These are phyloP conservation scores for Cololabis saira DNA, from an alignment of 2,113 vertebrate genomes.

Conservation along the genomic window DNA sequence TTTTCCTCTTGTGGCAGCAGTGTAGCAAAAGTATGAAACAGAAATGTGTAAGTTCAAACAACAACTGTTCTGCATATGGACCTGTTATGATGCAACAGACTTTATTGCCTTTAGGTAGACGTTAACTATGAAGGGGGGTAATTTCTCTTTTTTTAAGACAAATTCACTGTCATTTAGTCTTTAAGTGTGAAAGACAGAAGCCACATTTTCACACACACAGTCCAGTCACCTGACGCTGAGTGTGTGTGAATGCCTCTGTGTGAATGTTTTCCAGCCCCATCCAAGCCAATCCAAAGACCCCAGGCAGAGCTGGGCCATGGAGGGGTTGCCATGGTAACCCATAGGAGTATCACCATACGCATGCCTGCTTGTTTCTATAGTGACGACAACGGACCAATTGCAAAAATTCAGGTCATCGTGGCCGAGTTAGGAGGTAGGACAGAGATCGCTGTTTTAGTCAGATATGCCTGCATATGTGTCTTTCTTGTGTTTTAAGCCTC, in stretches of 20 bases:
- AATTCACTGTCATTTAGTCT: slow-evolving; percentile 6
- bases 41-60: slow-evolving; percentile 4
- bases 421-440: slow-evolving; percentile 90
- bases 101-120: slow-evolving; percentile 8
- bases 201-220: slow-evolving; percentile 6
- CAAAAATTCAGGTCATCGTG: slow-evolving; percentile 93
- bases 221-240: not conserved
- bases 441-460: slow-evolving; percentile 43
- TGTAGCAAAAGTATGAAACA: slow-evolving; percentile 21
- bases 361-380: slow-evolving; percentile 95
- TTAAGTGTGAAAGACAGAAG: slow-evolving; percentile 10
- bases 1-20: slow-evolving; percentile 24
- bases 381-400: slow-evolving; percentile 93
- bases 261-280: slow-evolving; percentile 81
- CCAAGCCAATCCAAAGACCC: slow-evolving; percentile 88
- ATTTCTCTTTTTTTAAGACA: not conserved
- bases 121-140: not conserved
- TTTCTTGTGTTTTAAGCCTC: slow-evolving; percentile 6
- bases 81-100: slow-evolving; percentile 16
- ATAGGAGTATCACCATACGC: slow-evolving; percentile 90
- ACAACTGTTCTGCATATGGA: not conserved
- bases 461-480: slow-evolving; percentile 18
- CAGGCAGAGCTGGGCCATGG: slow-evolving; percentile 82
- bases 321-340: slow-evolving; percentile 87
- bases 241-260: slow-evolving; percentile 19